Evolutionary conservation across 2,888 invertebrate species (phyloP).

Genomic region (Helleia helle): DNA sequence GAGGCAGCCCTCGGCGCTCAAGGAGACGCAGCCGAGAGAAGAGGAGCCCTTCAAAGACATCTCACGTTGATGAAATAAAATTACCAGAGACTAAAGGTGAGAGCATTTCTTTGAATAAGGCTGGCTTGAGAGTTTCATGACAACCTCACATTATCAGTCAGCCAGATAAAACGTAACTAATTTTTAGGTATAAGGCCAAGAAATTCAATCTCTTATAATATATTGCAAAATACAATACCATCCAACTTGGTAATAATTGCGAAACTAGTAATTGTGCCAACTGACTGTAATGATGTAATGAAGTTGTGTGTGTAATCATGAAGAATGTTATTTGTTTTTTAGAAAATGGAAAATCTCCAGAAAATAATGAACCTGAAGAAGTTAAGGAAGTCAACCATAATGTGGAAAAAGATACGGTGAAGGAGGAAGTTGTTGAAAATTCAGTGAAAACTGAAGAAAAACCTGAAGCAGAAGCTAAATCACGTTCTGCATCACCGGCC

Average conservation of each 20-base stretch:
- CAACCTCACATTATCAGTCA: too few species aligned
- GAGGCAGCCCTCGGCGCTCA: slow-evolving; percentile 58
- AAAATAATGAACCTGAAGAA: slow-evolving; percentile 50
- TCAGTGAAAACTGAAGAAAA: slow-evolving; percentile 36
- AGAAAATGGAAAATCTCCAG: slow-evolving; percentile 67
- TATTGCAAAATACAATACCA: too few species aligned
- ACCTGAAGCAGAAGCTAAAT: slow-evolving; percentile 41
- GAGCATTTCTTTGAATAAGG: too few species aligned
- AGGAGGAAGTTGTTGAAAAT: slow-evolving; percentile 42
- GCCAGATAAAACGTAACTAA: too few species aligned
- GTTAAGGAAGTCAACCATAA: slow-evolving; percentile 46
- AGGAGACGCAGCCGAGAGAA: slow-evolving; percentile 47
- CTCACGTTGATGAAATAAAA: slow-evolving; percentile 48
- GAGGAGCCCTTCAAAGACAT: slow-evolving; percentile 36
- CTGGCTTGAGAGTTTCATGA: too few species aligned
- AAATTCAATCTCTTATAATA: too few species aligned
- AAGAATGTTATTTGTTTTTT: too few species aligned
- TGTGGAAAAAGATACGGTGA: slow-evolving; percentile 34
- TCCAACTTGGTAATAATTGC: too few species aligned
- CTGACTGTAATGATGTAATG: too few species aligned
- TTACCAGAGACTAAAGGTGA: slow-evolving; percentile 52
- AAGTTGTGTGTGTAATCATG: too few species aligned
- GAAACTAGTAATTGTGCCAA: too few species aligned
- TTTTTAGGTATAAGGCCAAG: too few species aligned
- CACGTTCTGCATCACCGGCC: slow-evolving; percentile 55